Evolutionary conservation across 37 sponge, comb jelly and placozoan genomes (phyloP), one percentile per base, ranked within the genome.

Genomic region (Dysidea cf. avara): DNA sequence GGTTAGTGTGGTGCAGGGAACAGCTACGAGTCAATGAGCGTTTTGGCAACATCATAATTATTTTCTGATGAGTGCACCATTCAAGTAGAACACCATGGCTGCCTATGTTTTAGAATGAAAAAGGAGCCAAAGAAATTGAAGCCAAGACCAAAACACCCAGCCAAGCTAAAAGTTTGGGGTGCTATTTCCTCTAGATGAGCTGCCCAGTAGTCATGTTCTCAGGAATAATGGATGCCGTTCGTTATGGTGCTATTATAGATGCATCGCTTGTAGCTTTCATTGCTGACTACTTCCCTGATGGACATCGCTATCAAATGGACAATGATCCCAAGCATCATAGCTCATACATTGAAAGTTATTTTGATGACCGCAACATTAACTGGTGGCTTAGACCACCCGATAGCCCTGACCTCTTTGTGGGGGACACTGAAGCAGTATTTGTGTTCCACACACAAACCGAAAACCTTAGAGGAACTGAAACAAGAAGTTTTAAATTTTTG

Each of bases 131-230:
- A 51, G 54, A 53, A 57, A 62, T 35, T 79, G 18, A 79, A 60
- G 69, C 53, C 18, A 22, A 66, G 17, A 35, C 16, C 18, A n/a
- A 66, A 66, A 7, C 47, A 66, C 46, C 67, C 67, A 48, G 34
- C 57, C n/a, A 71, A 71, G 33, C 48, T 71, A 21, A 63, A 71
- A 22, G 53, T 80, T 6, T 80, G 81, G 72, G 72, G 64, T 57
- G 72, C 72, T 14, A 80, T 80, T 37, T 68, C 63, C 37, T 30
- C 31, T n/a, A 39, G 38, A 37, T 72, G 81, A 35, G 79, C 79
- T 39, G 40, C 67, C 25, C 28, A 40, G 32, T 80, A 31, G 81
- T 71, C 20, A 61, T 80, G 52, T 80, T 80, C 64, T 35, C 64
- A 3, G 80, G 81, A 6, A 80, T 71, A 39, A 70, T 71, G 81